Evolutionary conservation across 2,113 vertebrate species (phyloP).

Genomic region (Motacilla alba): DNA sequence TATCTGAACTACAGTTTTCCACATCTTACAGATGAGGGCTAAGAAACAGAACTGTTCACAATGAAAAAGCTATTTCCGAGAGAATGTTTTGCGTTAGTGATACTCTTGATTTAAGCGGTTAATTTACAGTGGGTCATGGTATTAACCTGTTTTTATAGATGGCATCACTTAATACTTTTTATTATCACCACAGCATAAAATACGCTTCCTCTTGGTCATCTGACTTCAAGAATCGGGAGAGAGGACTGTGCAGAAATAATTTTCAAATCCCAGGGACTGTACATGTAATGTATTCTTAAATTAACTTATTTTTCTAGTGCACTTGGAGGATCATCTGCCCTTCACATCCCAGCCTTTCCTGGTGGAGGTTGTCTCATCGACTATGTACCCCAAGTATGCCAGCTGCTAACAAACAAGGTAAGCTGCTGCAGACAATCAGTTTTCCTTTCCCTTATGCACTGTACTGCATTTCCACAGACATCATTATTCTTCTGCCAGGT

Average conservation of each 20-base stretch:
- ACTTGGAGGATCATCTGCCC: constrained; percentile 91
- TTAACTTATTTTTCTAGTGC: constrained; percentile 78
- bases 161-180: not conserved
- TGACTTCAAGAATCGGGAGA: not conserved
- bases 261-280: not conserved
- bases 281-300: not conserved
- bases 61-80: not conserved
- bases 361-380: constrained; percentile 96
- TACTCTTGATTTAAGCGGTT: not conserved
- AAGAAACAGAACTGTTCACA: not conserved
- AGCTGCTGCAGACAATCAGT: not conserved
- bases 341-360: constrained; percentile 96
- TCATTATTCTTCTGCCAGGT: not conserved
- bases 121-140: not conserved
- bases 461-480: not conserved
- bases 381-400: constrained; percentile 97
- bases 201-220: not conserved
- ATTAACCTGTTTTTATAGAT: not conserved
- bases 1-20: not conserved
- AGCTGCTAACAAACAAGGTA: constrained; percentile 98
- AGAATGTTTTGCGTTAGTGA: not conserved
- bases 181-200: not conserved
- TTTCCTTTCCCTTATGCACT: not conserved
- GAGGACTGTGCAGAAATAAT: not conserved
- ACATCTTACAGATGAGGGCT: not conserved